Evolutionary conservation across 2,113 vertebrate species (phyloP).

Genomic region (Hippocampus abdominalis): DNA sequence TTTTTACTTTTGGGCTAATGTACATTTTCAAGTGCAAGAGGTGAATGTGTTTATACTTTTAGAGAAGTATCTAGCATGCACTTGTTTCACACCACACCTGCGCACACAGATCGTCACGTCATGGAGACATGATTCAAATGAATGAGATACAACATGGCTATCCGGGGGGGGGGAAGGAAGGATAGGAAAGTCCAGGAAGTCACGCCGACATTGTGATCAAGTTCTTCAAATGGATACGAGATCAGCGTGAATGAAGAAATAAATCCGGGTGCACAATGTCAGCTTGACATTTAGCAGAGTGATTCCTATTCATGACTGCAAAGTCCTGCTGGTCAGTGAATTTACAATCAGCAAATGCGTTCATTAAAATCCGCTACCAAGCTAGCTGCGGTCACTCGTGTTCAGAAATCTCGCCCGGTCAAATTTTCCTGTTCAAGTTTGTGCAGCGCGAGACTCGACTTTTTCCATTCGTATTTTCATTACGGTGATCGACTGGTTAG

Average conservation of each 20-base stretch:
- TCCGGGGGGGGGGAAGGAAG: conserved; percentile 39
- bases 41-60: no score
- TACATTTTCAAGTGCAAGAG: no score
- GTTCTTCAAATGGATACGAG: conserved; percentile 5
- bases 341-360: neutral
- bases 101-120: no score
- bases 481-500: no score
- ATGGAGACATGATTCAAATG: no score
- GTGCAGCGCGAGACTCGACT: no score
- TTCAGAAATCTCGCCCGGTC: no score
- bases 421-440: no score
- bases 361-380: neutral
- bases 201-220: neutral
- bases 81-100: no score
- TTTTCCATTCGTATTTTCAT: no score
- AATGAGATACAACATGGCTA: conserved; percentile 3
- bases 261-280: conserved; percentile 6
- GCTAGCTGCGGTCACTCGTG: neutral
- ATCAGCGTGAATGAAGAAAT: conserved; percentile 6
- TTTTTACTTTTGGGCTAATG: no score
- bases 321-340: neutral
- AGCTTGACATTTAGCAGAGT: neutral
- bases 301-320: neutral
- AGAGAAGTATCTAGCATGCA: no score
- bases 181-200: conserved; percentile 24